Percentiles rank a stretch among this genome's conserved stretches.
Conservation (phyloP, 2,113 vertebrate species). For the Eidolon helvum region DNA sequence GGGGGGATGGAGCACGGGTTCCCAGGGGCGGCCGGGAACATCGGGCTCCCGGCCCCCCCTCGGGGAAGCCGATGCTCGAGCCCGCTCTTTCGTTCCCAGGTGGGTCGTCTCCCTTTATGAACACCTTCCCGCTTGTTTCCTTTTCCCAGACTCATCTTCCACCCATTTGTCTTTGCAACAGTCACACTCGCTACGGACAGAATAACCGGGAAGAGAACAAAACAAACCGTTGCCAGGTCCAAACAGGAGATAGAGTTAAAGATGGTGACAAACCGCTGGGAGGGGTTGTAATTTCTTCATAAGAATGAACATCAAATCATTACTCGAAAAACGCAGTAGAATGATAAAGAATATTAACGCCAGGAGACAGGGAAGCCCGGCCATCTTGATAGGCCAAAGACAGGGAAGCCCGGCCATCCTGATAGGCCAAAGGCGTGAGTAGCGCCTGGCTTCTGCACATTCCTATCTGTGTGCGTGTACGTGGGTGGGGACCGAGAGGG, state of each 20-base stretch:
- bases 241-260: neutral
- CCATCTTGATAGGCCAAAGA: neutral
- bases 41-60: neutral
- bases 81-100: neutral
- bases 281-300: neutral
- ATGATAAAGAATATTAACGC: neutral
- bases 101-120: neutral
- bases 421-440: neutral
- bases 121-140: neutral
- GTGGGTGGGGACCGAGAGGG: neutral
- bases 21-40: neutral
- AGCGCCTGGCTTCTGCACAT: neutral
- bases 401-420: neutral
- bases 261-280: neutral
- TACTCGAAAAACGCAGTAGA: neutral
- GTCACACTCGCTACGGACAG: neutral
- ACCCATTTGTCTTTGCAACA: neutral
- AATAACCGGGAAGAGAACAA: neutral
- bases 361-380: neutral
- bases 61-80: neutral
- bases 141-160: neutral
- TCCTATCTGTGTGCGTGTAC: fast-evolving
- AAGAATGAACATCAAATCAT: neutral
- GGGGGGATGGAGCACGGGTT: no score
- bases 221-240: neutral